Evolutionary conservation across 1,140 invertebrate species (phyloP), one percentile per base, ranked within the genome.

Genomic region (Hydropsyche tenuis): DNA sequence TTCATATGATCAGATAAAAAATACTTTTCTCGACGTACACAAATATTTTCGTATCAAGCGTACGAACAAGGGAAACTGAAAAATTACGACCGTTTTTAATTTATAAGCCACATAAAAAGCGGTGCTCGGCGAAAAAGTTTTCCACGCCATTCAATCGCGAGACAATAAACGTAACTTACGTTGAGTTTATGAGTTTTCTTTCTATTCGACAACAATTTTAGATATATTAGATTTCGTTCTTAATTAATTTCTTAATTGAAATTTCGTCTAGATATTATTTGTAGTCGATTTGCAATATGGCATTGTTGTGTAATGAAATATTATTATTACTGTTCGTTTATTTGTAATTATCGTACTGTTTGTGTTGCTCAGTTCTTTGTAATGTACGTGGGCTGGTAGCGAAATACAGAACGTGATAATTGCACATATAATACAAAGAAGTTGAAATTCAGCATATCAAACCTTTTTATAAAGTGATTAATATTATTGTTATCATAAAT

Each of bases 81-180:
- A 56, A 70, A 45, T 56, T 70, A 70, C 68, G 68, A 70, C 30
- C 68, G 43, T 70, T 70, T n/a, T 56, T 70, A 48, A 70, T 70
- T 70, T 70, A 70, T 70, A 70, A 70, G 51, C n/a, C 65, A 22
- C 16, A 68, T 68, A 68, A 56, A 70, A 70, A 48, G 16, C 56
- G 25, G 16, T 48, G 14, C 12, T 16, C 12, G 45, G 45, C 16
- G 25, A 70, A 70, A 56, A 70, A 37, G 9, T 43, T 65, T 43
- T 65, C 16, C 63, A 23, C 18, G 42, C 27, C 42, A 23, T n/a
- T 27, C 6, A 9, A 9, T n/a, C 14, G 14, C 1, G 2, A 7
- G 48, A 12, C 23, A 45, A 60, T 56, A 56, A 70, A 27, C 48
- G 30, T 56, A 70, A 70, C 23, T 70, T 7, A 22, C 37, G 22